Evolutionary conservation across 2,888 invertebrate species (phyloP).

Genomic region (Blastobasis lacticolella): DNA sequence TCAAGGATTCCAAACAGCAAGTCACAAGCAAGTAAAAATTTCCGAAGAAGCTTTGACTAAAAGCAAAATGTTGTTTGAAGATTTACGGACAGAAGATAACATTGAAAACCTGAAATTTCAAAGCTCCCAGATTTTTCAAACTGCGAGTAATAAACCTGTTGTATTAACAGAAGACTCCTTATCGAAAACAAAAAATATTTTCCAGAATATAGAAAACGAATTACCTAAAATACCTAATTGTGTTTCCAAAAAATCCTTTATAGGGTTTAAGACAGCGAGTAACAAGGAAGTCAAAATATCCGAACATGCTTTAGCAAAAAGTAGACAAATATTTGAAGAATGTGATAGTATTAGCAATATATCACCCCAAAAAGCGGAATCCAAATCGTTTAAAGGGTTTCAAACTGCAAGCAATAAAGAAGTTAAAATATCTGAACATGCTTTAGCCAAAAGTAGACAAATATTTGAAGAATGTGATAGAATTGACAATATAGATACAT

Average conservation of each 20-base stretch:
- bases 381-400: conserved; percentile 18
- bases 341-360: conserved; percentile 15
- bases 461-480: conserved; percentile 21
- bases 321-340: conserved; percentile 26
- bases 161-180: conserved; percentile 24
- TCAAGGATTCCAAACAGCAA: conserved; percentile 35
- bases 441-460: conserved; percentile 30
- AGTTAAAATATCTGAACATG: conserved; percentile 27
- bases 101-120: background rate
- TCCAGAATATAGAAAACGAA: conserved; percentile 15
- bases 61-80: conserved; percentile 32
- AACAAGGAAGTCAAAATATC: conserved; percentile 36
- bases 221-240: conserved; percentile 10
- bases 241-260: background rate
- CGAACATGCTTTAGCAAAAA: conserved; percentile 21
- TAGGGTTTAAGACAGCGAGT: conserved; percentile 37
- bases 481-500: conserved; percentile 7
- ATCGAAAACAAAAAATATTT: conserved; percentile 19
- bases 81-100: conserved; percentile 8
- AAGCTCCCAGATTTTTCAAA: too few relatives aligned
- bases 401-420: conserved; percentile 27
- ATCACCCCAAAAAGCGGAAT: conserved; percentile 4
- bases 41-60: conserved; percentile 33
- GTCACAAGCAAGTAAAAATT: conserved; percentile 21
- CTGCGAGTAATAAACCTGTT: conserved; percentile 27